Evolutionary conservation across 2,888 invertebrate genomes (phyloP).

Genomic region (Hyposoter didymator): DNA sequence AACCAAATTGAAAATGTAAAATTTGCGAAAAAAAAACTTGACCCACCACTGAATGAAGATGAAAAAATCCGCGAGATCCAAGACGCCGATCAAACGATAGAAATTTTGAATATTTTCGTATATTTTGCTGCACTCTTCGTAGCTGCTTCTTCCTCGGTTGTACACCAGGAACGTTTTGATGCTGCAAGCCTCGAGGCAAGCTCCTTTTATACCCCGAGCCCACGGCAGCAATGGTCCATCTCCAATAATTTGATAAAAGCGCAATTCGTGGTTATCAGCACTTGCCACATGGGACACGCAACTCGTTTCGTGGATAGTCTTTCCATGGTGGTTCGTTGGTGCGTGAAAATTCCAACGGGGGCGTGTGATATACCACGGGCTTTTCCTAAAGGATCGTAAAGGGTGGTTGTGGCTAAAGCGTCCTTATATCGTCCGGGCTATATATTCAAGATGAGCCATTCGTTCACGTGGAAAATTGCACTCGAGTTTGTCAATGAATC

Average conservation of each 20-base stretch:
- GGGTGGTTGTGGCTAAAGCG: slow-evolving; percentile 66
- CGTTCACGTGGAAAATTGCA: slow-evolving; percentile 78
- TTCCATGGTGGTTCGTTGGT: slow-evolving; percentile 63
- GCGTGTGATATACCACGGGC: slow-evolving; percentile 59
- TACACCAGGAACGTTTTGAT: slow-evolving; percentile 68
- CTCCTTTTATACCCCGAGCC: slow-evolving; percentile 77
- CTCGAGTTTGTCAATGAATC: slow-evolving; percentile 45
- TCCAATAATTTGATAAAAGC: slow-evolving; percentile 79
- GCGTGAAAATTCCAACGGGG: slow-evolving; percentile 72
- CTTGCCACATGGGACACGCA: slow-evolving; percentile 79
- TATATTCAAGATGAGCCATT: slow-evolving; percentile 58
- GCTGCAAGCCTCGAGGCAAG: slow-evolving; percentile 65
- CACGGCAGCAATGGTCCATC: slow-evolving; percentile 30
- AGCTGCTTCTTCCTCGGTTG: slow-evolving; percentile 69
- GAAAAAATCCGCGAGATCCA: slow-evolving; percentile 7
- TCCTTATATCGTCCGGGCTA: slow-evolving; percentile 43
- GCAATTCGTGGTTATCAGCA: slow-evolving; percentile 82
- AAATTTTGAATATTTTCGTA: neutral
- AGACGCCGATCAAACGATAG: neutral
- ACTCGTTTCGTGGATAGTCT: slow-evolving; percentile 54
- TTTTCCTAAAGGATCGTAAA: slow-evolving; percentile 73
- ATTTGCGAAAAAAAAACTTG: neutral
- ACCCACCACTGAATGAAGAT: slow-evolving; percentile 27
- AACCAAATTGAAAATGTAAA: neutral
- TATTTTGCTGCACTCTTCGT: slow-evolving; percentile 58